These are phyloP conservation scores for Oncorhynchus tshawytscha DNA, from an alignment of 2,113 vertebrate genomes.

Conservation along the genomic window DNA sequence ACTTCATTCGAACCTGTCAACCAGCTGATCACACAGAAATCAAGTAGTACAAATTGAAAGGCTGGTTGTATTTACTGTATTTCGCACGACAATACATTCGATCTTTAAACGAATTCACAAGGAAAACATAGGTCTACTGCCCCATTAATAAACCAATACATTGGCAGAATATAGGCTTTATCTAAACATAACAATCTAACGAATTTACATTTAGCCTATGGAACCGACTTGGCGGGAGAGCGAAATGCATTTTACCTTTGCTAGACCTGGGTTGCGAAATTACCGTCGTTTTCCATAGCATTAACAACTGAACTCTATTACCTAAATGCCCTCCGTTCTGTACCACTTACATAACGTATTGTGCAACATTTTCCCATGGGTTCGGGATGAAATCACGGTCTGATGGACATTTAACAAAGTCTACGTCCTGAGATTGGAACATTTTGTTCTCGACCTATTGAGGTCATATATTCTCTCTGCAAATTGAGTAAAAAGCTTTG, in stretches of 20 bases:
- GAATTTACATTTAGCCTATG: neutral
- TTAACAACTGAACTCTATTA: neutral
- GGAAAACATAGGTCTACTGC: too few species aligned
- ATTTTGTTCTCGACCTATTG: constrained; percentile 1
- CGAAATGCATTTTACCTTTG: neutral
- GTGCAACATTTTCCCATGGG: neutral
- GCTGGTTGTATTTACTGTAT: too few species aligned
- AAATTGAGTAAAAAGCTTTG: neutral
- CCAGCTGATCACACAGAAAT: too few species aligned
- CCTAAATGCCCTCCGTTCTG: neutral
- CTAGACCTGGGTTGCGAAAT: too few species aligned
- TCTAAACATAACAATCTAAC: too few species aligned
- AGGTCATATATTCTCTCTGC: neutral
- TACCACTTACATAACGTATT: neutral
- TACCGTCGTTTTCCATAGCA: neutral
- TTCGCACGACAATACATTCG: too few species aligned
- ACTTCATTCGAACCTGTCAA: too few species aligned
- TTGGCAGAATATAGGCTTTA: too few species aligned
- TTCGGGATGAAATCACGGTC: neutral
- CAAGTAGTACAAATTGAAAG: too few species aligned
- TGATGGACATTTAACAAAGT: neutral
- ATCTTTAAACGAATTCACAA: too few species aligned
- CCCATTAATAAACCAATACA: too few species aligned
- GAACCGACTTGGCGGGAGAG: neutral
- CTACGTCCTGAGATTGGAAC: neutral